Evolutionary conservation across 2,113 vertebrate genomes (phyloP).

Genomic region (Jacana jacana): DNA sequence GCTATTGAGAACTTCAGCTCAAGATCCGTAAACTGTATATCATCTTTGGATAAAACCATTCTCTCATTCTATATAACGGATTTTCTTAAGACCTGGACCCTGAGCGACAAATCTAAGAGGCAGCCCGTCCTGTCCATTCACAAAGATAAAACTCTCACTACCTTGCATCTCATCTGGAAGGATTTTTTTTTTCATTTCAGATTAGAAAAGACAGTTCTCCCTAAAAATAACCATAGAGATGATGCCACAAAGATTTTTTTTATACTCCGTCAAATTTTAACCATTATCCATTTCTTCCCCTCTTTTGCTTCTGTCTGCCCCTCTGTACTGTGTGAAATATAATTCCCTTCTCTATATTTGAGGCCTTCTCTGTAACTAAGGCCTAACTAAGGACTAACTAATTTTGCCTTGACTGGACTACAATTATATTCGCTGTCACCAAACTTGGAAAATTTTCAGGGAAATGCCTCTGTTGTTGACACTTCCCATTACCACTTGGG

Average conservation of each 20-base stretch:
- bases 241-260: not conserved
- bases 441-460: not conserved
- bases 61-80: not conserved
- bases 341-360: not conserved
- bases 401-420: not conserved
- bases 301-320: not conserved
- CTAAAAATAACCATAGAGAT: not conserved
- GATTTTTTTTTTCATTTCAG: not conserved
- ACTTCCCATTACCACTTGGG: not conserved
- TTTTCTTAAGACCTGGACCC: not conserved
- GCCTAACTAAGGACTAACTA: no score
- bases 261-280: not conserved
- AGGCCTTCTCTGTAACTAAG: not conserved
- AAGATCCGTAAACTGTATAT: not conserved
- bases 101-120: constrained; percentile 9
- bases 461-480: not conserved
- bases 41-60: not conserved
- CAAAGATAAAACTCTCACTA: not conserved
- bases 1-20: not conserved
- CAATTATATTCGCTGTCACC: not conserved
- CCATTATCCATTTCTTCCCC: not conserved
- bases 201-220: not conserved
- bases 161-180: not conserved
- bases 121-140: not conserved
- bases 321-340: not conserved